Conservation (phyloP, 1,140 invertebrate genomes). For the Bombus difficillimus region DNA sequence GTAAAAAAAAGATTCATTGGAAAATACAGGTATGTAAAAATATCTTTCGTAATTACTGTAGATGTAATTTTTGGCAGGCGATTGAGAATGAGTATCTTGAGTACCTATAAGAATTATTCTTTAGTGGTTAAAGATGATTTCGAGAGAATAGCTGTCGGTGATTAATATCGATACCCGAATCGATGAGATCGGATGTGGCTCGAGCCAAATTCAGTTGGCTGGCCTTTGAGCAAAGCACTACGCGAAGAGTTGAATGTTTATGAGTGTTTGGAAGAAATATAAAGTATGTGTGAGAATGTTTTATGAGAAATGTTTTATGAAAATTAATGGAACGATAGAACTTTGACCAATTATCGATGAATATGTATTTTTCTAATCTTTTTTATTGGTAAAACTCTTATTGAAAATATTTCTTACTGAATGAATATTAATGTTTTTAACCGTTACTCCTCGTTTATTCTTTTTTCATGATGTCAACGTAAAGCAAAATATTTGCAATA, state of each 20-base stretch:
- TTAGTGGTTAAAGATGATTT: background rate
- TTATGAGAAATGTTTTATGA: background rate
- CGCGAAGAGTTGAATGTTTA: background rate
- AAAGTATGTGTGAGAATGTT: background rate
- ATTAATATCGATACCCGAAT: conserved; percentile 5
- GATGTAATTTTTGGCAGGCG: background rate
- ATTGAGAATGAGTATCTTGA: background rate
- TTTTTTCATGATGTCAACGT: background rate
- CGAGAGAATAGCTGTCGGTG: background rate
- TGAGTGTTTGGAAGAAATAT: background rate
- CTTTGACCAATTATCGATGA: too few relatives aligned
- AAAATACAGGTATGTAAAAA: too few relatives aligned
- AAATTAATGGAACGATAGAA: background rate
- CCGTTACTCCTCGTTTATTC: background rate
- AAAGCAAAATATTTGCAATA: background rate
- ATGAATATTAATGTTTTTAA: background rate
- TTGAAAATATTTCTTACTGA: background rate
- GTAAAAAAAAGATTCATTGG: too few relatives aligned
- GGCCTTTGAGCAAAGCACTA: background rate
- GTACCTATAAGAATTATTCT: background rate
- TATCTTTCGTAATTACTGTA: too few relatives aligned
- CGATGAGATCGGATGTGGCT: background rate
- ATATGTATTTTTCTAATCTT: background rate
- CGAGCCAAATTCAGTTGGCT: background rate
- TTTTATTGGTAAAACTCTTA: background rate